Percentiles rank a stretch among this genome's conserved stretches.
phyloP scores from a whole-genome alignment of 2,113 vertebrate species.

The Galemys pyrenaicus region DNA sequence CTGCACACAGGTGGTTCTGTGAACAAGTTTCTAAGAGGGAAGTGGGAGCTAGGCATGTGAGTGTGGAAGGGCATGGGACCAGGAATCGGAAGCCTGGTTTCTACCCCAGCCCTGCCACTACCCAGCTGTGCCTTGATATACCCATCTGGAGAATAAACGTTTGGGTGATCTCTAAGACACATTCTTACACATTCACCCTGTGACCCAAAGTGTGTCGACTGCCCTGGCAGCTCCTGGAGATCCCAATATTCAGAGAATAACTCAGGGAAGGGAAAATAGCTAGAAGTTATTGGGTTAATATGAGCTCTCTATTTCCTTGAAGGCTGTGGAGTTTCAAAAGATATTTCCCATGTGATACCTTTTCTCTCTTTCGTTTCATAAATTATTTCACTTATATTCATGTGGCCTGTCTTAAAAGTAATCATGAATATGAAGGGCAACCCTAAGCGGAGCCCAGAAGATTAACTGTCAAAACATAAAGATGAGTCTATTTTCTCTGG shows the following conservation, averaged over 20 bases:
- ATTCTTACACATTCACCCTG: not conserved
- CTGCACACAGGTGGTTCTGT: not conserved
- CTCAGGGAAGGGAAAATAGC: not conserved
- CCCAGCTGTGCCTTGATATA: not conserved
- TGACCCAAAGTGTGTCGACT: not conserved
- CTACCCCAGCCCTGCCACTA: not conserved
- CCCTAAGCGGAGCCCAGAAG: not conserved
- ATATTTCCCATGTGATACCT: not conserved
- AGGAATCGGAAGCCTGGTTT: not conserved
- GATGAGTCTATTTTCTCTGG: constrained; percentile 30
- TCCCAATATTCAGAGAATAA: not conserved
- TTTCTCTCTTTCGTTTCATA: constrained; percentile 1
- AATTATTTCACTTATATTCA: constrained; percentile 25
- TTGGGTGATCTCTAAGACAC: not conserved
- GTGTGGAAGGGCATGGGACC: not conserved
- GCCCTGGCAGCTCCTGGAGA: not conserved
- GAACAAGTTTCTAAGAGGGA: not conserved
- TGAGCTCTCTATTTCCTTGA: not conserved
- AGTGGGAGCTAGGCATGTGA: not conserved
- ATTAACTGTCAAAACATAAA: constrained; percentile 52
- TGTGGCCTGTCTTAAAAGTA: constrained; percentile 1
- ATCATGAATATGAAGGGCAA: constrained; percentile 26
- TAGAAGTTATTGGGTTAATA: not conserved
- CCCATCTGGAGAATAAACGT: not conserved
- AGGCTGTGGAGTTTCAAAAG: not conserved